A percentile compares a stretch with the other conserved stretches of the same genome.
Conservation (phyloP, 2,113 vertebrate species). For the Phaethornis superciliosus region DNA sequence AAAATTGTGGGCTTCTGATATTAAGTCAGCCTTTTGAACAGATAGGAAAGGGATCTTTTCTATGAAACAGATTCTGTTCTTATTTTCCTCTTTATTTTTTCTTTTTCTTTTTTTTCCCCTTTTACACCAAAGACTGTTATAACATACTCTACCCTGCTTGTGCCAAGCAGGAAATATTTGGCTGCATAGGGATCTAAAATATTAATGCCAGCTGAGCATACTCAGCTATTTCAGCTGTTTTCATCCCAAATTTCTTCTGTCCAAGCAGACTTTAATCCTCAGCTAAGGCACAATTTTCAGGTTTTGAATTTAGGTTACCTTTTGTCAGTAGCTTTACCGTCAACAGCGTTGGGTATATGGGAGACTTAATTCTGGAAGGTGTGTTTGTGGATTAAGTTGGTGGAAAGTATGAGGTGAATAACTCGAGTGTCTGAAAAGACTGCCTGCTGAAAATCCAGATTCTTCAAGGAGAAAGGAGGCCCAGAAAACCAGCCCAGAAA, state of each 20-base stretch:
- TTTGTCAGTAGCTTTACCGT: not conserved
- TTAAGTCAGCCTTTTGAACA: not conserved
- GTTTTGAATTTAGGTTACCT: not conserved
- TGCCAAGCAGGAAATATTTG: not conserved
- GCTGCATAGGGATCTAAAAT: slow-evolving; percentile 12
- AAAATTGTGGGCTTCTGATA: not conserved
- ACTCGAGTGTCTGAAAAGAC: not conserved
- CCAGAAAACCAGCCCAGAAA: not conserved
- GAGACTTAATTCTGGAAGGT: not conserved
- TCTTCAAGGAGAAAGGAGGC: not conserved
- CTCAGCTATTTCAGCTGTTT: not conserved
- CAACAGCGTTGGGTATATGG: too few relatives aligned
- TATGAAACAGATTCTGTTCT: not conserved
- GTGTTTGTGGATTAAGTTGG: not conserved
- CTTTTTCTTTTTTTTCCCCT: not conserved
- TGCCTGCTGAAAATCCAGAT: not conserved
- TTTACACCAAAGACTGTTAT: not conserved
- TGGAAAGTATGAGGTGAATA: slow-evolving; percentile 9
- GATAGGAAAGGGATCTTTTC: not conserved
- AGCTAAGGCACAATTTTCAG: not conserved
- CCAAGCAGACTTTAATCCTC: not conserved
- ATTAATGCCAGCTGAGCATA: slow-evolving; percentile 35
- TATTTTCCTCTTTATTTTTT: not conserved
- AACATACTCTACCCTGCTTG: slow-evolving; percentile 9
- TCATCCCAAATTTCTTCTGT: not conserved